Base-by-base conservation (phyloP, 2,888 invertebrate genomes). In the Cosmopolites sordidus region DNA sequence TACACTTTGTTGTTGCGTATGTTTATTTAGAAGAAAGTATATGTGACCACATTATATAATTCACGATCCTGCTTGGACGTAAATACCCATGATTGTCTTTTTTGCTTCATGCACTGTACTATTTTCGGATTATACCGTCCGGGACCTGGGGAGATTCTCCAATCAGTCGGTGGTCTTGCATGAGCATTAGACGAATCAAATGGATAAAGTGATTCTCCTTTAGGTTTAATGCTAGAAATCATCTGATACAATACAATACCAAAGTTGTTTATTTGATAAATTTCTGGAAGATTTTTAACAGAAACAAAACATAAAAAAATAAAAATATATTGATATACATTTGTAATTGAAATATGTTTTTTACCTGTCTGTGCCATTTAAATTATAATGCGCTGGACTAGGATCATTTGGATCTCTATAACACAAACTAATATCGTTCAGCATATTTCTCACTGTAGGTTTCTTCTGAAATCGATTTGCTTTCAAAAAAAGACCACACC, bases 371-470 rank as follows among this genome's bases (percentile, higher is more conserved):
- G 18, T 16, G 6, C 39, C 39, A 18, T 11, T 47, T 22, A 62
- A 16, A 43, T 65, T 56, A 57, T 80, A 79, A 48, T 71, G 64
- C 0, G 75, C 75, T 0, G 83, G 80, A 0, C 81, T 78, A 0
- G 83, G 83, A 1, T 77, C 76, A 0, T 69, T 62, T 0, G 78
- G 75, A 43, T 75, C 71, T 40, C 73, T 75, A 17, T 75, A 68
- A 60, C 79, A 78, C 69, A 79, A 72, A 1, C 76, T 68, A 11
- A 78, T 52, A 59, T 83, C 78, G 2, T 74, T 74, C 37, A 82
- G 62, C 60, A 79, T 74, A 46, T 69, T 73, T 9, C 82, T 72
- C 1, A 76, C 72, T 41, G 75, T 73, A 16, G 78, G 76, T 38
- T 66, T 68, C 43, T 64, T 67, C 0, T 68, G 64, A 57, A 75